Evolutionary conservation across 2,797 vertebrate species (phyloP), one percentile per base, ranked within the genome.

Genomic region (Lerista edwardsae): DNA sequence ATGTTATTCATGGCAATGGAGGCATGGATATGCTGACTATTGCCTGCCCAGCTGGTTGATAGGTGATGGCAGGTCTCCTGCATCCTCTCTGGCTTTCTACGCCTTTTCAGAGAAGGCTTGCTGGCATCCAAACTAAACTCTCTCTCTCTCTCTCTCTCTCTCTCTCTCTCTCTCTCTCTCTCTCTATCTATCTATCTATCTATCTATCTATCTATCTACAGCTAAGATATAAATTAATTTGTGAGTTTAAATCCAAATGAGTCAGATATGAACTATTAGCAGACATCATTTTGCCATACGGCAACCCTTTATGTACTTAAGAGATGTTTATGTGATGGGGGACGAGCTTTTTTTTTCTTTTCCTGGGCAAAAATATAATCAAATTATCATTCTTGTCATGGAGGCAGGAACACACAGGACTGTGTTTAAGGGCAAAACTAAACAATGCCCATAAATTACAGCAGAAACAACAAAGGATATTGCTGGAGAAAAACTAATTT

Each of bases 401-500:
- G 72, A 73, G 79, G 78, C 61, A 76, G 80, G 94, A 93, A 71
- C 19, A 67, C 34, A 12, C 14, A 84, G 79, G 74, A 84, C 25
- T 17, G 71, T 90, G 86, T 88, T 91, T 93, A 87, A 92, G 64
- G 77, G 75, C 55, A 69, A 88, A 82, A 88, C 80, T 91, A 89
- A 93, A 89, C 84, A 90, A 92, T 86, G 71, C 23, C 72, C 2
- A 2, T 90, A 89, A 90, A 87, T 95, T 94, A 86, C 4, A 17
- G 74, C 82, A 83, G 86, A 93, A 94, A 92, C 79, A 87, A 77
- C 12, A 83, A 91, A 75, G 77, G 85, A 79, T 84, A 76, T 82
- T 91, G 87, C 23, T 82, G 91, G 91, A 87, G 89, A 84, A 93
- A 92, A 95, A 92, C 85, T 92, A 87, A 94, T 95, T 95, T 94